Percentiles rank a stretch among this genome's conserved stretches.
Evolutionary conservation across 2,888 invertebrate genomes (phyloP).

Genomic region (Hermodice carunculata): DNA sequence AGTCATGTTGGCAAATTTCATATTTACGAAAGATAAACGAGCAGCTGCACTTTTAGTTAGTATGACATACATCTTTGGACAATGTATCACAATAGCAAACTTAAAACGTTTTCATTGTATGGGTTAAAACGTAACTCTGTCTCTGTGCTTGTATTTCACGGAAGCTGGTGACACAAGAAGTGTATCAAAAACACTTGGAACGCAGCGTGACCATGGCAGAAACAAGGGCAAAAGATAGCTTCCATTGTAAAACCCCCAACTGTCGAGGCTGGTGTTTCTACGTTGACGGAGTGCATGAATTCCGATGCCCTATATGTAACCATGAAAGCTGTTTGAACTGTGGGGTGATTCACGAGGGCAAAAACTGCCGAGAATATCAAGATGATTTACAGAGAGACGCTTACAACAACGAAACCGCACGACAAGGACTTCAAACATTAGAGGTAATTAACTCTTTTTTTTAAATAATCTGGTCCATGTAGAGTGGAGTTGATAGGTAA

Average conservation of each 20-base stretch:
- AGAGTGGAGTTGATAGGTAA: too few species aligned
- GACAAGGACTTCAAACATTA: slow-evolving; percentile 83
- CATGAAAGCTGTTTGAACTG: slow-evolving; percentile 87
- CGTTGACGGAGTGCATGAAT: slow-evolving; percentile 87
- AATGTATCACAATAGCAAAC: too few species aligned
- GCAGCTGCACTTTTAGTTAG: too few species aligned
- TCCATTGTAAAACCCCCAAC: slow-evolving; percentile 91
- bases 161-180: slow-evolving; percentile 78
- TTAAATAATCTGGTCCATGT: too few species aligned
- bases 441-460: too few species aligned
- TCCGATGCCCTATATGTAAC: slow-evolving; percentile 86
- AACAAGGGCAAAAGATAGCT: slow-evolving; percentile 82
- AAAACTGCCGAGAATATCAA: slow-evolving; percentile 87
- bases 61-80: too few species aligned
- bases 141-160: slow-evolving; percentile 35
- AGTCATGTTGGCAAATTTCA: too few species aligned
- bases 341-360: slow-evolving; percentile 85
- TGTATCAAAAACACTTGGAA: slow-evolving; percentile 85
- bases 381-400: slow-evolving; percentile 76
- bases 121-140: background rate
- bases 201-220: slow-evolving; percentile 86
- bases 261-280: slow-evolving; percentile 92
- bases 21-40: too few species aligned
- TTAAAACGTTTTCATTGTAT: too few species aligned
- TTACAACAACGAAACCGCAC: slow-evolving; percentile 77